Base-by-base conservation (phyloP, 2,888 invertebrate species). In the Andrena flavipes region DNA sequence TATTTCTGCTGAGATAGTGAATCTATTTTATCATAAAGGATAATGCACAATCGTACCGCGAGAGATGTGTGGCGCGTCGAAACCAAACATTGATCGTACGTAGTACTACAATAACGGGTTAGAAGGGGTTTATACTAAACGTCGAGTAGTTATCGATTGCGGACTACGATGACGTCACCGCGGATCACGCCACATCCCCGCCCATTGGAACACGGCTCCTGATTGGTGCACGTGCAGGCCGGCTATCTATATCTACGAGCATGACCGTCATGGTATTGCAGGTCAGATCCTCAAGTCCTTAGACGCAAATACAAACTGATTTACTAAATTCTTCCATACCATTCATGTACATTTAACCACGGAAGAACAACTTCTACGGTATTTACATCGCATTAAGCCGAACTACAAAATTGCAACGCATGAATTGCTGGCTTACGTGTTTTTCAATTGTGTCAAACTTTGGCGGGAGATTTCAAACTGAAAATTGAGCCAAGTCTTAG, bases 121-220 rank as follows among this genome's bases (percentile, higher is more conserved):
- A 79, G 74, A 72, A 74, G 76, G 84, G 71, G 62, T 82, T 69
- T 80, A 23, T 56, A 35, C 59, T 80, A 70, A 80, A 78, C 49
- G 82, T 81, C 71, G 77, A 74, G 83, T 70, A 84, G 82, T 84
- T 88, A 88, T 88, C 88, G 88, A 88, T 88, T 81, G 87, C 70
- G 54, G 82, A 82, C 79, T 68, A 76, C 67, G 33, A 87, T 93
- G 93, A 93, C 93, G 93, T 93, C 93, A 93, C 84, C 89, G 80
- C 86, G 92, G 92, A 94, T 94, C 94, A 94, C 94, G 94, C 94
- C 94, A 94, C 92, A 90, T 93, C 92, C 92, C 93, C 92, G 91
- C 93, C 92, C 88, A 88, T 78, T 74, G 78, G 81, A 84, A 76
- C 76, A 72, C 69, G 80, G 56, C 65, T 74, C 84, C 70, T 83